Evolutionary conservation across 2,888 invertebrate genomes (phyloP), one percentile per base, ranked within the genome.

Genomic region (Acrobasis suavella): DNA sequence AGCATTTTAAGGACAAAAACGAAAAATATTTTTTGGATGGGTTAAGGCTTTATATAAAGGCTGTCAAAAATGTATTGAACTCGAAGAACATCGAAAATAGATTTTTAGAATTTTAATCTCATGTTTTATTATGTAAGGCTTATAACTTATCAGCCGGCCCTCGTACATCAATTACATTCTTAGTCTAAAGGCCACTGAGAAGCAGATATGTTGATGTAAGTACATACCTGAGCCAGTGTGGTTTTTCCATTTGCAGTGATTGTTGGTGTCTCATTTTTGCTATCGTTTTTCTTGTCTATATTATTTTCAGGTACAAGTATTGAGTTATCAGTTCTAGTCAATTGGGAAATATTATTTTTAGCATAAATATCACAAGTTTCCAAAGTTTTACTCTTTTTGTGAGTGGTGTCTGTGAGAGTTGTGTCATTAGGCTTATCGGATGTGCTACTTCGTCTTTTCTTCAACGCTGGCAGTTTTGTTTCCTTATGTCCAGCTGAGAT

Each of bases 401-500:
- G 77, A 50, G 75, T 73, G 38, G 10, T 49, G 1, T 91, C 90
- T 42, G 78, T 82, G 63, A 87, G 74, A 50, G 80, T 81, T 1
- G 85, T 72, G 70, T 92, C 92, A 73, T 77, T 87, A 2, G 92
- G 90, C 75, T 91, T 92, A 67, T 92, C 92, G 0, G 92, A 92
- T 16, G 92, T 88, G 66, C 93, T 92, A 67, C 92, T 86, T 62
- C 93, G 75, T 69, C 93, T 81, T 69, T 91, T 92, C 69, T 93
- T 93, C 38, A 87, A 68, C 6, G 86, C 89, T 5, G 91, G 89
- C 16, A 86, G 50, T 73, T 89, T 91, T 39, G 80, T 63, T 62
- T 91, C 92, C 65, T 91, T 91, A n/a, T 87, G 85, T 56, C 74
- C 69, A 62, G 76, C 72, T 72, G 78, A 78, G 64, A 78, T 73